Percentiles rank a stretch among this genome's conserved stretches.
Evolutionary conservation across 2,113 vertebrate genomes (phyloP).

Genomic region (Athene noctua): DNA sequence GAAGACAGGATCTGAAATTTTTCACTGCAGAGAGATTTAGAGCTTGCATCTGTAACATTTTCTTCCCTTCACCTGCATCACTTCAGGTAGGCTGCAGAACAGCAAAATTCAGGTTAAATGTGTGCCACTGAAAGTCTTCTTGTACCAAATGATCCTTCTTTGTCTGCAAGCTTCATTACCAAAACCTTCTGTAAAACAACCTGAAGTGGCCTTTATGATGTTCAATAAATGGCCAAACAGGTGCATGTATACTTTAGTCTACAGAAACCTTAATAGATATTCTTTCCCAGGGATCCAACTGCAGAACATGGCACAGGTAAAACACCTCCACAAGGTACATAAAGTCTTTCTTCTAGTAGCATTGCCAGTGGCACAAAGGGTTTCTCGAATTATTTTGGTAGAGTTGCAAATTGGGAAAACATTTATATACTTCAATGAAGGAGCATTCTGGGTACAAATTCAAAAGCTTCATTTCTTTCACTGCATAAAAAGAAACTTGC

Average conservation of each 20-base stretch:
- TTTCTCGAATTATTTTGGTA: conserved; percentile 24
- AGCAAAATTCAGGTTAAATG: background rate
- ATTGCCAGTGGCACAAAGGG: background rate
- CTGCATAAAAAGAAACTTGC: conserved; percentile 4
- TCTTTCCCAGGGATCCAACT: background rate
- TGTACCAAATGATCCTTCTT: background rate
- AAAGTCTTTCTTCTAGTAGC: background rate
- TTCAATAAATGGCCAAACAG: background rate
- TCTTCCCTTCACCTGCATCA: background rate
- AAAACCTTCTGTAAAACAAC: background rate
- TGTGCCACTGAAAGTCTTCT: background rate
- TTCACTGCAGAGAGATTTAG: background rate
- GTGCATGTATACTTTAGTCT: background rate
- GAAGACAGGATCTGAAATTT: background rate
- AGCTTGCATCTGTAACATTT: background rate
- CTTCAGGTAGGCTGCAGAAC: background rate
- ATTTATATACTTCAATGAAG: conserved; percentile 21
- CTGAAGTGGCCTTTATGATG: background rate
- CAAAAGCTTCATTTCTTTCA: conserved; percentile 32
- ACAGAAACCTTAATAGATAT: background rate
- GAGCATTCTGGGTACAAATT: conserved; percentile 36
- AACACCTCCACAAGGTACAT: background rate
- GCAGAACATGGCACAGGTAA: background rate
- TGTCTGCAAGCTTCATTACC: background rate
- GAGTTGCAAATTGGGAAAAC: conserved; percentile 9